A percentile compares a stretch with the other conserved stretches of the same genome.
Conservation (phyloP, 1,140 invertebrate genomes). For the Marisa cornuarietis region DNA sequence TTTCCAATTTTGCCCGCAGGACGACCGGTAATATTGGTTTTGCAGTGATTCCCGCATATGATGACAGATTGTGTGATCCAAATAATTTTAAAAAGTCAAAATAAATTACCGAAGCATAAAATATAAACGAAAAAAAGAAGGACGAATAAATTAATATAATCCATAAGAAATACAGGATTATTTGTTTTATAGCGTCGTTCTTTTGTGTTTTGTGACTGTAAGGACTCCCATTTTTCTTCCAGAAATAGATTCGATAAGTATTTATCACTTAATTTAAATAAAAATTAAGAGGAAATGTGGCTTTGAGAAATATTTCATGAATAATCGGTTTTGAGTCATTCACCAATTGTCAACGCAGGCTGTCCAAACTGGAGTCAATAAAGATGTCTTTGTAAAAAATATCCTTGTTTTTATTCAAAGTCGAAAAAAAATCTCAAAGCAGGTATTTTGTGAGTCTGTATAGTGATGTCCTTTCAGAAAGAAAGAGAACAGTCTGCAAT, state of each 20-base stretch:
- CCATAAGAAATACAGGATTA: not conserved
- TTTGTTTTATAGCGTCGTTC: too few species aligned
- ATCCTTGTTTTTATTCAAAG: too few species aligned
- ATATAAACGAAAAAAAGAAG: not conserved
- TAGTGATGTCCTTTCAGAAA: too few species aligned
- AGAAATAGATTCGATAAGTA: too few species aligned
- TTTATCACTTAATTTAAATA: too few species aligned
- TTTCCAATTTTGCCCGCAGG: too few species aligned
- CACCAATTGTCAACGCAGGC: not conserved
- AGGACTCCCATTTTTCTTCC: too few species aligned
- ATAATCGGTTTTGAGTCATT: not conserved
- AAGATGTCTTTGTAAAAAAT: not conserved
- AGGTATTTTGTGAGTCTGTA: too few species aligned
- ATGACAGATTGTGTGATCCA: not conserved
- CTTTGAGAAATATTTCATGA: not conserved
- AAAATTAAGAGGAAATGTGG: not conserved
- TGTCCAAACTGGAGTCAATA: not conserved
- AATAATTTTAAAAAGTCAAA: not conserved
- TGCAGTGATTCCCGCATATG: not conserved
- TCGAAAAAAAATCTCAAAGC: too few species aligned
- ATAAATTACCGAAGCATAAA: not conserved
- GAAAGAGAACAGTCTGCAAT: too few species aligned
- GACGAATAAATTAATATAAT: not conserved
- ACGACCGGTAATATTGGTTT: too few species aligned
- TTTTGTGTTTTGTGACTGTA: too few species aligned